Evolutionary conservation across 2,888 invertebrate genomes (phyloP).

Genomic region (Drosophila bunnanda): DNA sequence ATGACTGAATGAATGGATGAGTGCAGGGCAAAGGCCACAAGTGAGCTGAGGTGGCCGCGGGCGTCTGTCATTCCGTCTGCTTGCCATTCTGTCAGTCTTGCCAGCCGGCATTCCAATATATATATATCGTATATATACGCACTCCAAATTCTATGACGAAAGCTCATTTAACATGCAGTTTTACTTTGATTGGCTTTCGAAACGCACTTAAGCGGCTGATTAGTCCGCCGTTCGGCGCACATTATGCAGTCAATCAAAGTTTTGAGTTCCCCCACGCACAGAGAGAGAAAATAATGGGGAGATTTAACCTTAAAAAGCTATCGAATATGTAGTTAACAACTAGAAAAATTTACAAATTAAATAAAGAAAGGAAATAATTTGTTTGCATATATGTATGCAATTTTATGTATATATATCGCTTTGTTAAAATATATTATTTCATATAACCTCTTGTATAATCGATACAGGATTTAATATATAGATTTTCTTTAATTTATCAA

Average conservation of each 20-base stretch:
- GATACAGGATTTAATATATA: too few species aligned
- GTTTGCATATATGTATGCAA: too few species aligned
- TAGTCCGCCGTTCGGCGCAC: constrained; percentile 24
- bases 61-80: constrained; percentile 13
- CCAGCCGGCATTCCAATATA: constrained; percentile 26
- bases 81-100: constrained; percentile 3
- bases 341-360: too few species aligned
- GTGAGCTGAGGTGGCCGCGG: constrained; percentile 21
- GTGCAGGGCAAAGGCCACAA: constrained; percentile 49
- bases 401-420: too few species aligned
- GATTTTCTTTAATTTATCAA: too few species aligned
- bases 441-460: too few species aligned
- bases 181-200: constrained; percentile 42
- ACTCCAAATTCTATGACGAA: constrained; percentile 29
- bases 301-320: too few species aligned
- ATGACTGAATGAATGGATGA: constrained; percentile 24
- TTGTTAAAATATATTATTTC: too few species aligned
- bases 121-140: constrained; percentile 8
- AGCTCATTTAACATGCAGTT: constrained; percentile 31
- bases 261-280: constrained; percentile 4
- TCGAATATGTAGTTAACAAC: too few species aligned
- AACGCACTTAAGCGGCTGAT: constrained; percentile 39
- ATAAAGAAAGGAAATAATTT: too few species aligned
- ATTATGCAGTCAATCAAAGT: constrained; percentile 21
- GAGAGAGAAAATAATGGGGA: constrained; percentile 3